Evolutionary conservation across 2,797 vertebrate species (phyloP), one percentile per base, ranked within the genome.

Genomic region (Clarias platycephalus): DNA sequence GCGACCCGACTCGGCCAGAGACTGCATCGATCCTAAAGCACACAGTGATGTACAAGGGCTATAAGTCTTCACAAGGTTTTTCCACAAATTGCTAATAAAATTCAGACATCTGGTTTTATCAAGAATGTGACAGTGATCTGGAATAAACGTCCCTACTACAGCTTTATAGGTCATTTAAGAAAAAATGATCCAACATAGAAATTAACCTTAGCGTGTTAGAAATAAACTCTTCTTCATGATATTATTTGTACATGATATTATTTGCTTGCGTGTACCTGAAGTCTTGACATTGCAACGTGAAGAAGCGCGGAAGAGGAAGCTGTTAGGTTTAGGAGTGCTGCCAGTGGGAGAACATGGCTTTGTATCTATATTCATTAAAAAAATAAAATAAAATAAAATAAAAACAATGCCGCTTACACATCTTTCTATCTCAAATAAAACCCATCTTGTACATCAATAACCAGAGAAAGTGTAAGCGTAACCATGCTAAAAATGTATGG

Each of bases 291-390:
- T 92, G 91, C 90, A 91, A 44, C 95, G 95, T 13, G 96, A 97
- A 0, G 96, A 92, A 0, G 95, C 88, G 18, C 96, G 95, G 90
- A 97, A 97, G 81, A 97, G 95, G 90, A 97, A 97, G 87, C 96
- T 97, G 94, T 93, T 96, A 85, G 96, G 96, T 90, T 93, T 97
- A 88, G 94, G 95, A 34, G 89, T 88, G 64, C 91, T 92, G 76
- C 94, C 92, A 0, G 94, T 91, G 0, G 95, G 94, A 0, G 89
- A 91, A 31, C 90, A 90, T 6, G 88, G 87, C 86, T 93, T 93
- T 1, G 89, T 90, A 7, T 95, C 95, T 95, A 85, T 22, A n/a
- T 53, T 64, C 13, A 81, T 31, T 34, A 37, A 71, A 87, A 3
- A 86, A 34, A 18, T 82, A 44, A 63, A 87, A 3, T 87, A 53